Evolutionary conservation across 2,113 vertebrate genomes (phyloP).

Genomic region (Larimichthys crocea): DNA sequence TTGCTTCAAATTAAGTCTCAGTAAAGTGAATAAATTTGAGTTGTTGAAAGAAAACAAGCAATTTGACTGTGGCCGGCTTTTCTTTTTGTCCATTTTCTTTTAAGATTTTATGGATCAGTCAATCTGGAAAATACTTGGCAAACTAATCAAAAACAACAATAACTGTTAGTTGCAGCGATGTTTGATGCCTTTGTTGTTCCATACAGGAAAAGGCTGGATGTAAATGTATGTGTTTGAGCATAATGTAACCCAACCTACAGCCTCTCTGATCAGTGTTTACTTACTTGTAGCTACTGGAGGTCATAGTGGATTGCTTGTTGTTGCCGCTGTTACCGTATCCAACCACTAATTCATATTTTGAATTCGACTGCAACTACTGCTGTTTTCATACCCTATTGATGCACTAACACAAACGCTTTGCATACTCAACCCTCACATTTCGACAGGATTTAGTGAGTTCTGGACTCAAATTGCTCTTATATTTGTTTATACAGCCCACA

Average conservation of each 20-base stretch:
- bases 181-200: neutral
- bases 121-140: neutral
- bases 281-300: neutral
- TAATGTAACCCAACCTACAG: neutral
- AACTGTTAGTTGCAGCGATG: neutral
- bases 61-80: too few relatives aligned
- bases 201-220: neutral
- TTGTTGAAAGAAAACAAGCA: too few relatives aligned
- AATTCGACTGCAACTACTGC: neutral
- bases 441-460: slow-evolving; percentile 24
- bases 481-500: slow-evolving; percentile 22
- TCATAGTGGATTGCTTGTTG: neutral
- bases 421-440: slow-evolving; percentile 7
- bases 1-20: neutral
- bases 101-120: neutral
- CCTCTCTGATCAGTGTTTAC: neutral
- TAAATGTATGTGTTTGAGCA: neutral
- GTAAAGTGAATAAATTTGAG: neutral
- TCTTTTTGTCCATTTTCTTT: too few relatives aligned
- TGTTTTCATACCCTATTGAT: neutral
- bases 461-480: slow-evolving; percentile 29
- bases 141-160: neutral
- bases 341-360: neutral
- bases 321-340: neutral
- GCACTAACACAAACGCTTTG: slow-evolving; percentile 7